Evolutionary conservation across 2,113 vertebrate species (phyloP), one percentile per base, ranked within the genome.

Genomic region (Xyliphius kryptos): DNA sequence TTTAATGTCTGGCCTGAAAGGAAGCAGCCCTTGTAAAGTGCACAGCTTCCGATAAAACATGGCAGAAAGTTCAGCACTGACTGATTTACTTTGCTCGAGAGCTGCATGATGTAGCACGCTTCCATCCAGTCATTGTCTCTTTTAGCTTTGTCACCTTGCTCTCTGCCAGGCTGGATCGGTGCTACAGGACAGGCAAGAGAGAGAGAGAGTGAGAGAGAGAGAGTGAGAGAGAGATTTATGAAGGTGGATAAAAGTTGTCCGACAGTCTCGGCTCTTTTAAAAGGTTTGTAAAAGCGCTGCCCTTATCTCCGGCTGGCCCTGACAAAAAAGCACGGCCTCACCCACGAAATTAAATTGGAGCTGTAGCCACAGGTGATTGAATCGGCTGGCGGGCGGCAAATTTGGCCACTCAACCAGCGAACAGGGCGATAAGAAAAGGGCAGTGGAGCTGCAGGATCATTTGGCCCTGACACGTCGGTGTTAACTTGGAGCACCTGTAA

Each of bases 271-370:
- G 78, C 77, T 80, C 75, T 85, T 84, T 86, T 86, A 86, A 86
- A 78, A 43, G 81, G 79, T 85, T 85, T 88, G 85, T 86, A 85
- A 88, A 86, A 85, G 80, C 83, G 79, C 75, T 72, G 79, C 76
- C 78, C 84, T 87, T 86, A 87, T 88, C 87, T 85, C 77, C 76
- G 61, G 72, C 77, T 64, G 64, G 73, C n/a, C 68, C 84, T 87
- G 87, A 88, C 84, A n/a, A n/a, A 86, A 85, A 86, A 85, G 80
- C 82, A 77, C 78, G 80, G 81, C 79, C 84, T 85, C 80, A 81
- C 79, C 80, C 80, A 80, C 83, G 79, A 85, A 87, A 87, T 87
- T 87, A 86, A 86, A 86, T 87, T 82, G 82, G 87, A 83, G 83
- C 85, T 79, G 78, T 81, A 81, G 79, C n/a, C n/a, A 81, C 59